phyloP scores from a whole-genome alignment of 2,888 invertebrate species.

The Arctia plantaginis region DNA sequence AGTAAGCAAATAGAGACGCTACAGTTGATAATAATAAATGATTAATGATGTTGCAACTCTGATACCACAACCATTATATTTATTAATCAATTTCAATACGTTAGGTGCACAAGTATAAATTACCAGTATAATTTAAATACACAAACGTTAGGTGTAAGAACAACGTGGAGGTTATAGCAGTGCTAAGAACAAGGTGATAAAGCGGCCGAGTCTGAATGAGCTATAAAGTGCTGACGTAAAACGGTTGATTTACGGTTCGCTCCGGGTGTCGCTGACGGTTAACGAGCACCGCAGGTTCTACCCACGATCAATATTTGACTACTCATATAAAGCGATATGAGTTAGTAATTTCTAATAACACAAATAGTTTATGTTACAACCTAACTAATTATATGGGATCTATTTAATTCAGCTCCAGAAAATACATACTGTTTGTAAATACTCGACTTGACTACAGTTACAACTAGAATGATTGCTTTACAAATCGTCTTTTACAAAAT shows the following conservation, averaged over 20 bases:
- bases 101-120: slow-evolving; percentile 27
- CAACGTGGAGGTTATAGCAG: slow-evolving; percentile 52
- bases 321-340: slow-evolving; percentile 29
- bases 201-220: slow-evolving; percentile 63
- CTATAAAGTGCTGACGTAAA: slow-evolving; percentile 71
- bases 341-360: slow-evolving; percentile 35
- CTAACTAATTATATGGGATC: slow-evolving; percentile 38
- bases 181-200: slow-evolving; percentile 65
- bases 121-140: slow-evolving; percentile 19
- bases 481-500: slow-evolving; percentile 65
- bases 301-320: slow-evolving; percentile 41
- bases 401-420: slow-evolving; percentile 57
- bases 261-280: slow-evolving; percentile 59
- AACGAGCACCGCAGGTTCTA: slow-evolving; percentile 51
- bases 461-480: slow-evolving; percentile 50
- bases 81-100: slow-evolving; percentile 44
- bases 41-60: slow-evolving; percentile 46
- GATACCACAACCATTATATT: slow-evolving; percentile 36
- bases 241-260: slow-evolving; percentile 64
- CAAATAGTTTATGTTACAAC: slow-evolving; percentile 38
- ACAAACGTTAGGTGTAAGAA: slow-evolving; percentile 29
- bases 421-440: slow-evolving; percentile 39
- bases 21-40: slow-evolving; percentile 43
- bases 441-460: slow-evolving; percentile 27
- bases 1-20: slow-evolving; percentile 39